Conservation (phyloP, 2,797 vertebrate genomes). For the Remorina albescens region DNA sequence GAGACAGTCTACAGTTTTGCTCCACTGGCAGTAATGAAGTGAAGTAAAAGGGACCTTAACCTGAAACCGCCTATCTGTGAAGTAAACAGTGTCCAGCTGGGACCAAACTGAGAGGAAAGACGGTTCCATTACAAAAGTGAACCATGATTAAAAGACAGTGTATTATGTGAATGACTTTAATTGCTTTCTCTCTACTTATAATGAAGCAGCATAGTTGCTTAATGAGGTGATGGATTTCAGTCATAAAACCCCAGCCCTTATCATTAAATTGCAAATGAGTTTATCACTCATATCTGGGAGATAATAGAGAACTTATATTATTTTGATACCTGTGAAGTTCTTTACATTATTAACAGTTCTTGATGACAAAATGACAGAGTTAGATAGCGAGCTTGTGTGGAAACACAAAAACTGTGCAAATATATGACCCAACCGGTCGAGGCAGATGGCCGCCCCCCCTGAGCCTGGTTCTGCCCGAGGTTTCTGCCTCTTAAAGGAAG, state of each 20-base stretch:
- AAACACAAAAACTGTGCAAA: too few species aligned
- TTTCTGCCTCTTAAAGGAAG: too few species aligned
- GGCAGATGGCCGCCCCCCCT: too few species aligned
- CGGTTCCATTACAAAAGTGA: conserved; percentile 19
- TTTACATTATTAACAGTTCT: neutral
- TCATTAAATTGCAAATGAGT: conserved; percentile 52
- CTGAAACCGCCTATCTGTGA: neutral
- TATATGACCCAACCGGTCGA: too few species aligned
- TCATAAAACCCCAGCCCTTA: conserved; percentile 22
- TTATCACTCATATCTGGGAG: conserved; percentile 16
- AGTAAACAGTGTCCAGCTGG: neutral
- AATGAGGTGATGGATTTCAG: conserved; percentile 39
- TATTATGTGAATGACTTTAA: conserved; percentile 23
- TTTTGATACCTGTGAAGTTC: neutral
- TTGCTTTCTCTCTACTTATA: conserved; percentile 19
- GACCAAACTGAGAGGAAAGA: neutral
- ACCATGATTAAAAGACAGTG: conserved; percentile 6
- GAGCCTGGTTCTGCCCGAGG: too few species aligned
- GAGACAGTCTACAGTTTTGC: neutral
- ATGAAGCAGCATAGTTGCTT: conserved; percentile 28
- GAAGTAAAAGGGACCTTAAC: conserved; percentile 1
- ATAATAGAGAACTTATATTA: neutral
- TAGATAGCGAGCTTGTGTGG: neutral
- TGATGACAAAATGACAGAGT: neutral
- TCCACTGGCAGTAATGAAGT: neutral